Evolutionary conservation across 1,140 invertebrate genomes (phyloP).

Genomic region (Araneus ventricosus): DNA sequence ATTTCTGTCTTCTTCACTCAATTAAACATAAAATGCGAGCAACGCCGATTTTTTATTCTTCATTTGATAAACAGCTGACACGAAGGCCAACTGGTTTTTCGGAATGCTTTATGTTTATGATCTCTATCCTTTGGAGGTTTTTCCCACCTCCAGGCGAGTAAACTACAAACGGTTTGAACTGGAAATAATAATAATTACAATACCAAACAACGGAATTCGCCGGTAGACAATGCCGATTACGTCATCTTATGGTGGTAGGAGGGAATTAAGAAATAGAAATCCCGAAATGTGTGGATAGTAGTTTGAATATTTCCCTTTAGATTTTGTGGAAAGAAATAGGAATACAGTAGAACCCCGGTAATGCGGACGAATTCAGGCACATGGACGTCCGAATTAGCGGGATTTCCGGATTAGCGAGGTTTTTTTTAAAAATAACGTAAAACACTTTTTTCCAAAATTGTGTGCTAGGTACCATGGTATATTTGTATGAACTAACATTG

Average conservation of each 20-base stretch:
- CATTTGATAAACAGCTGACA: neutral
- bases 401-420: too few relatives aligned
- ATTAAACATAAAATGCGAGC: neutral
- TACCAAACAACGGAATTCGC: neutral
- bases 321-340: too few relatives aligned
- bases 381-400: too few relatives aligned
- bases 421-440: too few relatives aligned
- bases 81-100: constrained; percentile 55
- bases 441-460: too few relatives aligned
- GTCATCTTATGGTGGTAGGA: neutral
- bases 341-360: too few relatives aligned
- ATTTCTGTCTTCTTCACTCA: neutral
- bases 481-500: too few relatives aligned
- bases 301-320: too few relatives aligned
- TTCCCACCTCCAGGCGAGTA: constrained; percentile 13
- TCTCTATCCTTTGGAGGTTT: constrained; percentile 30
- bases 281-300: too few relatives aligned
- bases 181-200: neutral
- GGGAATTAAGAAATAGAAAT: neutral
- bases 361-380: too few relatives aligned
- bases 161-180: neutral
- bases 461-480: too few relatives aligned
- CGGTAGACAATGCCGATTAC: neutral
- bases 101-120: neutral
- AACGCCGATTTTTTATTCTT: neutral